Evolutionary conservation across 2,113 vertebrate genomes (phyloP), one percentile per base, ranked within the genome.

Genomic region (Vicugna pacos): DNA sequence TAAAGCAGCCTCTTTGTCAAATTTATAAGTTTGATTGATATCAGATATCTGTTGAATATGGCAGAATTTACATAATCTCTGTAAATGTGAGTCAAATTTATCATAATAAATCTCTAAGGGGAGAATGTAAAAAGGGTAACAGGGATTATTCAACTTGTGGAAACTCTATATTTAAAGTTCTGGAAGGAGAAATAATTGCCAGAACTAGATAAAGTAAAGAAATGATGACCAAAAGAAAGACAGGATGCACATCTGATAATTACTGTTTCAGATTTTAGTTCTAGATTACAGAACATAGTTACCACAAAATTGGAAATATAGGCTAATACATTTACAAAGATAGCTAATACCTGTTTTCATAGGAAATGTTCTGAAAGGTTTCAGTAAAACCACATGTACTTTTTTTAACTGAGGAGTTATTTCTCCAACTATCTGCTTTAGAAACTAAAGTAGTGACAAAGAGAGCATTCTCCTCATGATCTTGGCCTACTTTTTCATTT

Each of bases 401-500:
- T 14, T n/a, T 94, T 91, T 88, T 50, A 35, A 48, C 38, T 73
- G 19, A 90, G 32, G 15, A 17, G 30, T 26, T 82, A 20, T 89
- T 93, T 94, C 58, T 75, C 11, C 12, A 60, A 60, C 24, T 87
- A 11, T 48, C 28, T 96, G 32, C 30, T 19, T 93, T 79, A 83
- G 30, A 75, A 92, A 95, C 20, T 75, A 15, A 94, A 83, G 50
- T 38, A 76, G 58, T 42, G 95, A 35, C n/a, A 94, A 92, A 38
- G 26, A 85, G 32, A 87, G 19, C 30, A 58, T 72, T 80, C 13
- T 38, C 35, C 14, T 90, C 3, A 69, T 11, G 28, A 94, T 75
- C 16, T 76, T 58, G 24, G 1, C 38, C 56, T 48, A 28, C 73
- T 93, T 92, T 91, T 91, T 62, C n/a, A 13, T 91, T 85, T 80